A percentile compares a stretch with the other conserved stretches of the same genome.
Conservation (phyloP, 2,797 vertebrate genomes). For the Hyperoplus immaculatus region DNA sequence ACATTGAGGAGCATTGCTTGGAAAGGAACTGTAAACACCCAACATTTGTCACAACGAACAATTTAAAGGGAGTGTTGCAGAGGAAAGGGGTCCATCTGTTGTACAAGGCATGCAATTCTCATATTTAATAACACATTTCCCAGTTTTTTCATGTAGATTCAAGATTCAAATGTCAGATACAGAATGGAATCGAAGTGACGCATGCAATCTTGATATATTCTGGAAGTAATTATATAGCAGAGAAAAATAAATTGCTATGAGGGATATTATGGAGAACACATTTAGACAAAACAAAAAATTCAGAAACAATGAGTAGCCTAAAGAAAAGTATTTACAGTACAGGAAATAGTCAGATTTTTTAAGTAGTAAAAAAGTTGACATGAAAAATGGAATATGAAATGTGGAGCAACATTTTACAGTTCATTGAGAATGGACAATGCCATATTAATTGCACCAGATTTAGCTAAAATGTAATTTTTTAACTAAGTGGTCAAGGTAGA, state of each 20-base stretch:
- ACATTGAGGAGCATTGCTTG: conserved; percentile 13
- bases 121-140: too few species aligned
- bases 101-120: background rate
- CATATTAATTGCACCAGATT: background rate
- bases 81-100: background rate
- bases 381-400: background rate
- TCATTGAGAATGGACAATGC: background rate
- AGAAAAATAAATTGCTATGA: background rate
- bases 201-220: background rate
- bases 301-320: background rate
- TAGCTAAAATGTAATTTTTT: background rate
- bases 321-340: background rate
- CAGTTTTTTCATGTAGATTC: background rate
- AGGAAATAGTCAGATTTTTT: background rate
- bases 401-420: background rate
- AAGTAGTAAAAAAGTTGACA: background rate
- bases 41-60: conserved; percentile 25
- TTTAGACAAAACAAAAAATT: background rate
- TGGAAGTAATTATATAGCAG: background rate
- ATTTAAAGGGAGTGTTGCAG: background rate
- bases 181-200: background rate
- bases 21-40: conserved; percentile 19
- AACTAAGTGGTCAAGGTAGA: too few species aligned
- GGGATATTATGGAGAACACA: background rate
- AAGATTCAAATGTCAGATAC: background rate